Conservation (phyloP, 1,140 invertebrate genomes). For the Helicoverpa zea region DNA sequence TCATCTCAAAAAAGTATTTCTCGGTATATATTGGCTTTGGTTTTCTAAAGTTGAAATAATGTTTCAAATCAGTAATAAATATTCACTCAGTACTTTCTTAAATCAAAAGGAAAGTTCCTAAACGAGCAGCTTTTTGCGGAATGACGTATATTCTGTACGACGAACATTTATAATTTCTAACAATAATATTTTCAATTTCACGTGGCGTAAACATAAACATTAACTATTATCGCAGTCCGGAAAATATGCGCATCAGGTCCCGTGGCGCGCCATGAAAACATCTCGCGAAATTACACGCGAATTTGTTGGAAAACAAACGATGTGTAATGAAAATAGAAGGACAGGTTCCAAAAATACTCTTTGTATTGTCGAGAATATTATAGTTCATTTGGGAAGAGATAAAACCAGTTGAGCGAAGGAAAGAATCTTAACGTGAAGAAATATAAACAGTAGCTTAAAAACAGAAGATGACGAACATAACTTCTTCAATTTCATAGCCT, state of each 20-base stretch:
- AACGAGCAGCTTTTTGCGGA: not conserved
- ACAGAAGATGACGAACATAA: too few relatives aligned
- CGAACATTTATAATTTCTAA: not conserved
- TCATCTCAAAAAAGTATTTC: too few relatives aligned
- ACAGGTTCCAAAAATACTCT: slow-evolving; percentile 3
- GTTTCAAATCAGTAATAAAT: too few relatives aligned
- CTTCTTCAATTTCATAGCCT: too few relatives aligned
- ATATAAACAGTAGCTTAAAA: too few relatives aligned
- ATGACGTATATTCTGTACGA: too few relatives aligned
- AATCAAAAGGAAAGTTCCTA: too few relatives aligned
- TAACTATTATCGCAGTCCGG: not conserved
- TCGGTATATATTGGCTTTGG: too few relatives aligned
- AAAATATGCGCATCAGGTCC: slow-evolving; percentile 33
- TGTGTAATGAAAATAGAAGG: slow-evolving; percentile 24
- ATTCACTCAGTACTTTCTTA: too few relatives aligned
- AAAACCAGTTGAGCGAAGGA: not conserved
- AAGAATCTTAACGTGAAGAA: not conserved
- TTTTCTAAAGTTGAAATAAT: too few relatives aligned
- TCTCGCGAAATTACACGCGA: not conserved
- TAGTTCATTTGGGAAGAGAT: not conserved
- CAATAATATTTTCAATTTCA: slow-evolving; percentile 3
- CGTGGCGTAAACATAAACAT: slow-evolving; percentile 8
- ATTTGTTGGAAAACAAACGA: slow-evolving; percentile 35
- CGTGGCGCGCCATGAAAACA: slow-evolving; percentile 6
- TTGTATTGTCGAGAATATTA: not conserved